These are phyloP conservation scores for Macaria liturata DNA, from an alignment of 2,888 invertebrate genomes.

Conservation along the genomic window DNA sequence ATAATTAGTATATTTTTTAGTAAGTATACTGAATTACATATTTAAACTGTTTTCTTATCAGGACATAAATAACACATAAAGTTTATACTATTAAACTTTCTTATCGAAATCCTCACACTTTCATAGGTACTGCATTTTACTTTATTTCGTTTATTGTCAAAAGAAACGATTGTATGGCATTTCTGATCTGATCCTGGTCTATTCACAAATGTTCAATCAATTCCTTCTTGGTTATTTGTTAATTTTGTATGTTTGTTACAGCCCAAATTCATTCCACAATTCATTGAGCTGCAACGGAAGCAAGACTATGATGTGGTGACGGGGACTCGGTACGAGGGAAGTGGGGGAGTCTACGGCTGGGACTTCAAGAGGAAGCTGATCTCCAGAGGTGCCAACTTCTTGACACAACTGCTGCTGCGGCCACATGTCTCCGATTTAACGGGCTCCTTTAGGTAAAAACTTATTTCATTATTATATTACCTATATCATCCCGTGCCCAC, in stretches of 20 bases:
- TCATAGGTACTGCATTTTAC: no score
- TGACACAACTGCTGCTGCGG: conserved; percentile 94
- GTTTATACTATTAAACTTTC: no score
- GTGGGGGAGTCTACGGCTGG: conserved; percentile 99
- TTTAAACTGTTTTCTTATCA: no score
- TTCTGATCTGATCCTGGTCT: no score
- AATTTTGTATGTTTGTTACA: conserved; percentile 63
- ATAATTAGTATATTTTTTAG: no score
- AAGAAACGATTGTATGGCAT: no score
- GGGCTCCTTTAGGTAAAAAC: conserved; percentile 93
- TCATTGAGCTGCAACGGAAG: conserved; percentile 91
- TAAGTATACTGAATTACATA: no score
- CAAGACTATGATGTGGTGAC: conserved; percentile 94
- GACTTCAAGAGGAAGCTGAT: conserved; percentile 96
- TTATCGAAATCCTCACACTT: no score
- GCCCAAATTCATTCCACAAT: conserved; percentile 97
- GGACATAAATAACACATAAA: no score
- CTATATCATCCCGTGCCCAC: conserved; percentile 71
- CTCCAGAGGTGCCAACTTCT: conserved; percentile 95
- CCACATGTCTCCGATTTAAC: conserved; percentile 98
- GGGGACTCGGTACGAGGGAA: conserved; percentile 93
- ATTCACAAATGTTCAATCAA: no score
- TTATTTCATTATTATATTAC: conserved; percentile 81
- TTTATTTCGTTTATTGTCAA: no score
- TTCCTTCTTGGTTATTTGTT: no score